Base-by-base conservation (phyloP, 2,888 invertebrate genomes). In the Ariolimax columbianus region DNA sequence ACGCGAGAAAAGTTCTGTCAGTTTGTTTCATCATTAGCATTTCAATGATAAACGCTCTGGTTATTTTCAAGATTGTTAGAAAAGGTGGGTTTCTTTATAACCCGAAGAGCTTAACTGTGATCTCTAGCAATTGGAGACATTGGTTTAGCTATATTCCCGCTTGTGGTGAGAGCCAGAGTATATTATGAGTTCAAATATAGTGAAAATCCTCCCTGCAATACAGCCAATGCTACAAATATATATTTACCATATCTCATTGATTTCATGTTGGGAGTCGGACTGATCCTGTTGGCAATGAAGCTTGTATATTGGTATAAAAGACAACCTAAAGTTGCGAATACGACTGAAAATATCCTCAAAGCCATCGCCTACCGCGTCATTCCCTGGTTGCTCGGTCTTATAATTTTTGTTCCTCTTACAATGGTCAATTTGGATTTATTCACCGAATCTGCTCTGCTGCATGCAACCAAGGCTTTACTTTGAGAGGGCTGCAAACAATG, bases 41-140 rank as follows among this genome's bases (percentile, higher is more conserved):
- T 55, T 3, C 23, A 17, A 23, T 55, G 19, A 23, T 19, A 17
- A 55, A 55, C 17, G 17, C 19, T 55, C 55, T 55, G 7, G 3
- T 55, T 23, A 55, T 55, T 55, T 19, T 11, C 14, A 55, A 17
- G 55, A 55, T 23, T 11, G 55, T 23, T 2, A 14, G 55, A 3
- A 17, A 2, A 6, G 7, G 14, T 14, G 55, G 55, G 19, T 55
- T 55, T 23, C 7, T 55, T 23, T 55, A 55, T 55, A 55, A 19
- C 3, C 6, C 6, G 23, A 17, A 23, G 23, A 55, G 17, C 19
- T 23, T 55, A 17, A 55, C 55, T 2, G 7, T 77, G 17, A 77
- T 77, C 19, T 77, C 51, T 77, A 14, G 51, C 77, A n/a, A 77
- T 77, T 33, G 77, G 77, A 30, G 77, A 77, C 33, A 30, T 77